Evolutionary conservation across 2,113 vertebrate species (phyloP).

Genomic region (Chiloscyllium plagiosum): DNA sequence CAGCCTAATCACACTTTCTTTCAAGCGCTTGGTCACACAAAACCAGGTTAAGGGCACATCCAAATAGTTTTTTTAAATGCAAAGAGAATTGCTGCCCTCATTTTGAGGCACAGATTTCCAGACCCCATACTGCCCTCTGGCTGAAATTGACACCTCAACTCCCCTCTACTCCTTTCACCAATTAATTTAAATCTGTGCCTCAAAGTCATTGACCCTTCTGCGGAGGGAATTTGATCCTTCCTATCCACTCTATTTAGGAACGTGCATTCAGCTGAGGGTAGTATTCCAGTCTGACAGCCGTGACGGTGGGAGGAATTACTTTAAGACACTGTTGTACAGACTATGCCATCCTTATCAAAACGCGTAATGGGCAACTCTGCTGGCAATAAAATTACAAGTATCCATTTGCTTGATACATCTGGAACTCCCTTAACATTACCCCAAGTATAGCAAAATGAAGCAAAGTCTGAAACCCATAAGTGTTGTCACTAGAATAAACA

Average conservation of each 20-base stretch:
- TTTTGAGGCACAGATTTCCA: neutral
- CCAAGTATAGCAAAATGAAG: neutral
- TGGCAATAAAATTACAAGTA: neutral
- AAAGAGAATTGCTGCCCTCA: neutral
- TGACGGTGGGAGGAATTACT: neutral
- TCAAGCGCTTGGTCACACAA: neutral
- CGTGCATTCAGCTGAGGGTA: neutral
- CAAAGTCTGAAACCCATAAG: neutral
- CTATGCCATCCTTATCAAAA: neutral
- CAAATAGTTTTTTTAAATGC: neutral
- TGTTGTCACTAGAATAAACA: neutral
- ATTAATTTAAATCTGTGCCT: neutral
- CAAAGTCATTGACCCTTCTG: neutral
- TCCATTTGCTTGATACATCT: neutral
- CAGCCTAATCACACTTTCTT: neutral
- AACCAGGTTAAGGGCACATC: neutral
- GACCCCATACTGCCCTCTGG: too few species aligned
- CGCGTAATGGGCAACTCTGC: neutral
- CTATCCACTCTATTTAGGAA: neutral
- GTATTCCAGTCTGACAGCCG: neutral
- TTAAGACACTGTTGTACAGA: neutral
- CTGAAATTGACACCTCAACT: neutral
- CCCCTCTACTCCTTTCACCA: too few species aligned
- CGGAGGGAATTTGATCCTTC: neutral
- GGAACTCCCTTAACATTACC: neutral